phyloP scores from a whole-genome alignment of 2,113 vertebrate genomes.

The Xerus inauris region DNA sequence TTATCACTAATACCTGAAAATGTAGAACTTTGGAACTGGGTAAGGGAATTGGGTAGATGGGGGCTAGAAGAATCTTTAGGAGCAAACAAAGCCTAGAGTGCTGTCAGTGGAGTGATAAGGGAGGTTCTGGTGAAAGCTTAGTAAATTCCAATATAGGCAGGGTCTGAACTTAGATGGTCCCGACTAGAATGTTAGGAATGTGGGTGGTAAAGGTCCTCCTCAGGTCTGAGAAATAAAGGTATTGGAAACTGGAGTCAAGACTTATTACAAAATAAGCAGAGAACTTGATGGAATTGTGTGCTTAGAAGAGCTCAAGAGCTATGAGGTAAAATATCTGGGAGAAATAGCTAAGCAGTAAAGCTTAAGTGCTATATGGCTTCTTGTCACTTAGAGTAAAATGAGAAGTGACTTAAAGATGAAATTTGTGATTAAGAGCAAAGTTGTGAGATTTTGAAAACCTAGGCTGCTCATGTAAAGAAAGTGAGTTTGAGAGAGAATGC shows the following conservation, averaged over 20 bases:
- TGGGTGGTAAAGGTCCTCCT: not conserved
- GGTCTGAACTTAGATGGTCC: too few relatives aligned
- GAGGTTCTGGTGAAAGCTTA: too few relatives aligned
- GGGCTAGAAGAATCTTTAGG: not conserved
- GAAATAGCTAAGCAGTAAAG: not conserved
- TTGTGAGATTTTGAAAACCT: not conserved
- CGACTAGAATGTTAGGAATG: not conserved
- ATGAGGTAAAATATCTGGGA: not conserved
- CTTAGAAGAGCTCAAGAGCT: too few relatives aligned
- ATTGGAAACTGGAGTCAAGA: not conserved
- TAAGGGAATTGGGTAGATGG: not conserved
- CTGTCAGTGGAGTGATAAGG: not conserved
- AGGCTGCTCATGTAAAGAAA: not conserved
- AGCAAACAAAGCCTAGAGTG: not conserved
- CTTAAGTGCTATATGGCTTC: not conserved
- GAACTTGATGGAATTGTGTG: not conserved
- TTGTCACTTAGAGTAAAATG: not conserved
- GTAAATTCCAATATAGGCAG: too few relatives aligned
- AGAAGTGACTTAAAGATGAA: not conserved
- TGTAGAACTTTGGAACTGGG: not conserved
- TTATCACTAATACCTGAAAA: not conserved
- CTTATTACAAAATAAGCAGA: not conserved
- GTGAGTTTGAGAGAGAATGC: not conserved
- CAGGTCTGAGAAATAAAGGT: too few relatives aligned
- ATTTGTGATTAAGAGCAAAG: not conserved